Base-by-base conservation (phyloP, 1,140 invertebrate genomes). In the Nasonia longicornis region DNA sequence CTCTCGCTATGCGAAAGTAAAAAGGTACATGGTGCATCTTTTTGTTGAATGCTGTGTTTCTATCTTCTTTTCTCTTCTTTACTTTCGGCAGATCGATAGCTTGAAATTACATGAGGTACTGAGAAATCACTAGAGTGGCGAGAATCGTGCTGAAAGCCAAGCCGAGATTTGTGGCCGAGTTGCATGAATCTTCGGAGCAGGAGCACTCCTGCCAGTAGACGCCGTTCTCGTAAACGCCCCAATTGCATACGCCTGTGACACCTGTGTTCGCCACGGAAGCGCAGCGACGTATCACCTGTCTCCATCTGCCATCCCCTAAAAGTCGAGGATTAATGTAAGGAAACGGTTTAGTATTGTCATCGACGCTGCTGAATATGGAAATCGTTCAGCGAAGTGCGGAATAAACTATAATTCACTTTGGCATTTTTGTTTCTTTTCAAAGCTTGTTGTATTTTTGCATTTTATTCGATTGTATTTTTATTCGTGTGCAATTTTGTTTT, bases 151-250 rank as follows among this genome's bases (percentile, higher is more conserved):
- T 7, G 52, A 76, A n/a, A 81, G 64, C 1, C 69, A 84, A 0
- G 75, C 63, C 20, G 84, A 64, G n/a, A 35, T 80, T 48, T 83
- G 83, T 35, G 16, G 89, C 87, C 73, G 79, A 85, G 89, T 98
- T 98, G 86, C 97, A 98, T 82, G 94, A 94, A 88, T 98, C 96
- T 82, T 94, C 93, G 0, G 96, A 95, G 89, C 97, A 98, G 85
- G 97, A 98, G 87, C 97, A 98, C 88, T 98, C 96, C 88, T 98
- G 96, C 97, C 97, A 98, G 86, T 97, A 98, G 0, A 97, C 95
- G 4, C 97, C 96, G 86, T 98, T 98, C 79, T 96, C 94, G 84
- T 96, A 94, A 16, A 98, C 96, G 20, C 97, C 97, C 97, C 97
- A 98, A 87, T 98, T 98, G 86, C 97, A 98, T 2, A 97, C 96